Evolutionary conservation across 2,797 vertebrate genomes (phyloP).

Genomic region (Eidolon dupreanum): DNA sequence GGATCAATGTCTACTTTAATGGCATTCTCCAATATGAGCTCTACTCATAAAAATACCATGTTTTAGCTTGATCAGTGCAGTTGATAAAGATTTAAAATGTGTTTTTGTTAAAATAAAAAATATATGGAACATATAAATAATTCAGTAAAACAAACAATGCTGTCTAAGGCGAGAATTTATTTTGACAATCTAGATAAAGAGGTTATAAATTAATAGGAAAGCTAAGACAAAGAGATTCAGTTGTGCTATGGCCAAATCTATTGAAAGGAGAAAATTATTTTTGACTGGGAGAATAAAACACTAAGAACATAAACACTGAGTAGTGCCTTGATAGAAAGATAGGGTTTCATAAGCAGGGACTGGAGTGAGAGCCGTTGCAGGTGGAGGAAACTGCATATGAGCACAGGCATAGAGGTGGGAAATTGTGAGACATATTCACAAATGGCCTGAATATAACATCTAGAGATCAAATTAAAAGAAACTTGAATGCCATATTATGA

Average conservation of each 20-base stretch:
- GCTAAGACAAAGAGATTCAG: conserved; percentile 19
- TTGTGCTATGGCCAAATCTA: neutral
- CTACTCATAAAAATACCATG: neutral
- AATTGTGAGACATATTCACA: neutral
- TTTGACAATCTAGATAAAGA: conserved; percentile 31
- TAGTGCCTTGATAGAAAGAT: neutral
- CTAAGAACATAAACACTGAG: neutral
- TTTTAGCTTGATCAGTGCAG: conserved; percentile 26
- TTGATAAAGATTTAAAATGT: conserved; percentile 29
- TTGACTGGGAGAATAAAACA: conserved; percentile 47
- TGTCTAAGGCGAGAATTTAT: conserved; percentile 44
- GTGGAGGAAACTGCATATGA: neutral
- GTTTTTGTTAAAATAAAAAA: conserved; percentile 45
- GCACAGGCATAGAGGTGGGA: neutral
- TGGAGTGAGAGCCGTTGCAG: neutral
- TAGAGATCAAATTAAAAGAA: neutral
- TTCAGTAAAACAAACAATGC: conserved; percentile 28
- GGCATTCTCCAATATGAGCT: neutral
- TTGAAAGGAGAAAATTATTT: conserved; percentile 35
- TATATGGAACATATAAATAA: conserved; percentile 41
- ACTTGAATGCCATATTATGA: neutral
- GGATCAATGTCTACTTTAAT: neutral
- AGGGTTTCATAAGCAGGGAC: neutral
- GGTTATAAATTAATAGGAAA: conserved; percentile 51
- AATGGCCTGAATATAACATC: neutral